phyloP scores from a whole-genome alignment of 1,140 invertebrate species.

The Leptoteleia sp. region DNA sequence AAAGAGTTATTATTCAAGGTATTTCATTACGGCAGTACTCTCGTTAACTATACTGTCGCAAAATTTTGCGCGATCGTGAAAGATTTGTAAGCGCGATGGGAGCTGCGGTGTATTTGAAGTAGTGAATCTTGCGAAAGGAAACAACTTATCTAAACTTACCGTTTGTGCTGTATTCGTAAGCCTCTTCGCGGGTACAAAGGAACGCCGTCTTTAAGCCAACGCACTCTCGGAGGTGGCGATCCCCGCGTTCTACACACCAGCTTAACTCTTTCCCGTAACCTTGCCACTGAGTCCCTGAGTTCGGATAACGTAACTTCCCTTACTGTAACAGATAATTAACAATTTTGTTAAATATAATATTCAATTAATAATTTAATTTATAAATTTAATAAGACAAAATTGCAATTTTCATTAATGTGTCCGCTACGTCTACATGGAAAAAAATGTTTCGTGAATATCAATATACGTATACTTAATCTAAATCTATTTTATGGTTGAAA shows the following conservation, averaged over 20 bases:
- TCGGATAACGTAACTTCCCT: constrained; percentile 80
- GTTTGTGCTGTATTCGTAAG: constrained; percentile 81
- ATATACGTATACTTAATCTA: no score
- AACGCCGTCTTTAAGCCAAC: constrained; percentile 88
- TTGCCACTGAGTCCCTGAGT: constrained; percentile 79
- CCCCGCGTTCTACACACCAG: constrained; percentile 86
- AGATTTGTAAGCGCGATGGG: constrained; percentile 10
- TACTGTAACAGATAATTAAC: constrained; percentile 75
- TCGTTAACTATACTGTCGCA: constrained; percentile 41
- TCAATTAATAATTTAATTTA: no score
- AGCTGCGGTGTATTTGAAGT: constrained; percentile 17
- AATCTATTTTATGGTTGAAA: no score
- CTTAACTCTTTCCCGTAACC: constrained; percentile 83
- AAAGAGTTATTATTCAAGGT: constrained; percentile 25
- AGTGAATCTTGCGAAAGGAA: constrained; percentile 5
- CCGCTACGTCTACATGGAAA: no score
- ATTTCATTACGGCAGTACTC: constrained; percentile 44
- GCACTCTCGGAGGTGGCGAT: constrained; percentile 85
- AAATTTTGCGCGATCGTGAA: constrained; percentile 26
- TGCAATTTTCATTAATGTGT: no score
- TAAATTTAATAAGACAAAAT: not conserved
- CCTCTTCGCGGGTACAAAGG: constrained; percentile 82
- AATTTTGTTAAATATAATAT: constrained; percentile 23
- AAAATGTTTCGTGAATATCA: no score
- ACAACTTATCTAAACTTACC: constrained; percentile 70